Evolutionary conservation across 1,140 invertebrate species (phyloP), one percentile per base, ranked within the genome.

Genomic region (Neelides sp.): DNA sequence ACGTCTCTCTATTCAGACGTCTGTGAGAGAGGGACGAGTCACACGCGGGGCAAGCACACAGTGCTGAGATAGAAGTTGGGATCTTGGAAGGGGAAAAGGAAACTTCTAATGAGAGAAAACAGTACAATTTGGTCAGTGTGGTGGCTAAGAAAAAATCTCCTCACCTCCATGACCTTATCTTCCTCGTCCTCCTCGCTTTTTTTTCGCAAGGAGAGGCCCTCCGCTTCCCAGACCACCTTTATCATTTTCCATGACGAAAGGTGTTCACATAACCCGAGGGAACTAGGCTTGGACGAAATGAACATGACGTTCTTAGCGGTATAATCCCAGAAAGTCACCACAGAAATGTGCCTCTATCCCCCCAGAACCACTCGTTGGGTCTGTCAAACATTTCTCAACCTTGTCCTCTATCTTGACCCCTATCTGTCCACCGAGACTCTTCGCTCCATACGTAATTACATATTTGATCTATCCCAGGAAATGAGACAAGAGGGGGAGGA

Each of bases 51-150:
- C 48, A 50, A 27, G 48, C 41, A 27, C 35, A 47, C 32, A 47
- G 27, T 34, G 37, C 26, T 30, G 30, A 17, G 40, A 26, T 15
- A 36, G 7, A 15, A 47, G 32, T 10, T 13, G 24, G 19, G 27
- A 28, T 42, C 48, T 42, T 30, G 43, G 43, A 50, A 50, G 43
- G 37, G 24, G 13, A 32, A 15, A n/a, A n/a, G n/a, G 27, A 42
- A 32, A 41, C 26, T 50, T 42, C 39, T 22, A 4, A 42, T 42
- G 48, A 26, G 49, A 51, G 49, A 51, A n/a, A 51, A 51, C 49
- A 51, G 49, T 51, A 51, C 49, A 51, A 44, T 51, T 51, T 51
- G 49, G 49, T 51, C 49, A 51, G 42, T 51, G 20, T 22, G 5
- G 10, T 15, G 17, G 19, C 30, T 23, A 26, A 30, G 27, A 51